Evolutionary conservation across 1,140 invertebrate species (phyloP).

Genomic region (Galleria mellonella): DNA sequence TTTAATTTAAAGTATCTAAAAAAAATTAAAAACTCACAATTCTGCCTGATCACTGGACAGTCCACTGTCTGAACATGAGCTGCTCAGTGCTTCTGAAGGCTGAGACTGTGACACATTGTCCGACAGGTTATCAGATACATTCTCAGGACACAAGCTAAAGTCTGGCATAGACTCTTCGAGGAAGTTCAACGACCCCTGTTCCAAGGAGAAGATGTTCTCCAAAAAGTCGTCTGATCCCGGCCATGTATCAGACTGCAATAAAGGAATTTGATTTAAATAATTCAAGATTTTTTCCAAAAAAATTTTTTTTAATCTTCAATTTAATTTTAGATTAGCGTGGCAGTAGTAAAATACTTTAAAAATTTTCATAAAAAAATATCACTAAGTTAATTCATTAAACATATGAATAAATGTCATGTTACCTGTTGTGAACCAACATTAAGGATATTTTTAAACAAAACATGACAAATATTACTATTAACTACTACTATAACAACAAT

Average conservation of each 20-base stretch:
- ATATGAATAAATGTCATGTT: too few relatives aligned
- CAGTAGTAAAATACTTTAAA: too few relatives aligned
- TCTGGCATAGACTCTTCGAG: conserved; percentile 59
- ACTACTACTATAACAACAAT: too few relatives aligned
- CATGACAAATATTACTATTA: too few relatives aligned
- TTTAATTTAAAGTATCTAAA: conserved; percentile 10
- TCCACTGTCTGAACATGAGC: conserved; percentile 68
- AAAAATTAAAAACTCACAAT: conserved; percentile 49
- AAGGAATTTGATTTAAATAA: neutral
- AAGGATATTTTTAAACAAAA: too few relatives aligned
- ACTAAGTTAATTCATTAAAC: too few relatives aligned
- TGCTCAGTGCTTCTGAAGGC: conserved; percentile 45
- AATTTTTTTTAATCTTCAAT: too few relatives aligned
- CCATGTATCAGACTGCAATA: conserved; percentile 56
- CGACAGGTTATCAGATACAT: conserved; percentile 12
- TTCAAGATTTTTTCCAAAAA: too few relatives aligned
- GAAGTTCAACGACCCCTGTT: conserved; percentile 62
- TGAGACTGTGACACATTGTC: conserved; percentile 5
- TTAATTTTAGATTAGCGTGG: too few relatives aligned
- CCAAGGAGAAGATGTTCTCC: conserved; percentile 70
- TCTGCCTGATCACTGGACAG: conserved; percentile 70
- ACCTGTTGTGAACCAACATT: too few relatives aligned
- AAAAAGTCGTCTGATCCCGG: conserved; percentile 59
- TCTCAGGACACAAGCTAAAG: conserved; percentile 42
- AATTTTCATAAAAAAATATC: too few relatives aligned